Conservation (phyloP, 2,888 invertebrate genomes). For the Asteroscopus sphinx region DNA sequence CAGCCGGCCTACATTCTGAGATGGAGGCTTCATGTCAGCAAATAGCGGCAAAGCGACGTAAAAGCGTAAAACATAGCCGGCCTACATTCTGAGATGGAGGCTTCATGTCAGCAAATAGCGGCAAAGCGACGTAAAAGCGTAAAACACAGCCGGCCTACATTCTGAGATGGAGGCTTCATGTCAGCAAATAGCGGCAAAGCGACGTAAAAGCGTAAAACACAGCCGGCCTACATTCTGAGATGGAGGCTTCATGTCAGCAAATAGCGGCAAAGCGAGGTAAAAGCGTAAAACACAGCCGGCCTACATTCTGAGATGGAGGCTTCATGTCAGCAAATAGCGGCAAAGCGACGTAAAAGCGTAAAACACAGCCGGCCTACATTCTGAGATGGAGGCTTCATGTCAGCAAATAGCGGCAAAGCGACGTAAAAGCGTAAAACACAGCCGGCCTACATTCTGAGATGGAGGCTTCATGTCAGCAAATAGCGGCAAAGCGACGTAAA, state of each 20-base stretch:
- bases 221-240: conserved; percentile 38
- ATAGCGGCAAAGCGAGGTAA: conserved; percentile 38
- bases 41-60: conserved; percentile 40
- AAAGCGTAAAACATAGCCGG: conserved; percentile 26
- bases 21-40: conserved; percentile 17
- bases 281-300: conserved; percentile 28
- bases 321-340: conserved; percentile 24
- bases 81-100: conserved; percentile 37
- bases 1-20: conserved; percentile 37
- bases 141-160: conserved; percentile 41
- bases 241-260: conserved; percentile 20
- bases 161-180: conserved; percentile 23
- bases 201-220: too few species aligned
- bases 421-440: too few species aligned
- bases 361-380: conserved; percentile 42
- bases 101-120: conserved; percentile 25
- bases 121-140: too few species aligned
- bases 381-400: conserved; percentile 17
- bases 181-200: conserved; percentile 31
- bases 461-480: conserved; percentile 24
- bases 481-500: conserved; percentile 35
- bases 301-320: conserved; percentile 36
- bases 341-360: too few species aligned
- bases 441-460: conserved; percentile 38
- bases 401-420: conserved; percentile 33